phyloP scores from a whole-genome alignment of 2,888 invertebrate genomes.

The Gastrophysa polygoni region DNA sequence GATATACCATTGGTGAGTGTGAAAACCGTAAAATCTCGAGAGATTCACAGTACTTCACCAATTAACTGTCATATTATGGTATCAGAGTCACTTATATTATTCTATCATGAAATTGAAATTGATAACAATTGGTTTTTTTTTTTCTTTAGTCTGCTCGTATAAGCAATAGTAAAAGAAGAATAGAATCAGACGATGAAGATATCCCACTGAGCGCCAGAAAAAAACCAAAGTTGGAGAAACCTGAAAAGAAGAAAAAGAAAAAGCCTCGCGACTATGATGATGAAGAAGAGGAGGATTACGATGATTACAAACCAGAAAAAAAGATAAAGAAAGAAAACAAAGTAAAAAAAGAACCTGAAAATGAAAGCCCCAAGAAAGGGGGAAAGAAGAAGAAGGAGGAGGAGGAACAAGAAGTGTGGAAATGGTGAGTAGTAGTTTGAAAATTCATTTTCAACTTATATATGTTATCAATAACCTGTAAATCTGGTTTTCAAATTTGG shows the following conservation, averaged over 20 bases:
- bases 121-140: no score
- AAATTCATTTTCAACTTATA: not conserved
- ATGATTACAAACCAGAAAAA: constrained; percentile 64
- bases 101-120: no score
- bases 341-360: constrained; percentile 40
- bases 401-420: constrained; percentile 85
- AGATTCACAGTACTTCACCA: not conserved
- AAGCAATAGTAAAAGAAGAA: constrained; percentile 58
- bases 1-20: constrained; percentile 75
- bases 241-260: constrained; percentile 62
- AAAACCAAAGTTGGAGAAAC: constrained; percentile 67
- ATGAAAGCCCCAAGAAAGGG: constrained; percentile 64
- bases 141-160: constrained; percentile 45
- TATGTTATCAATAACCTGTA: no score
- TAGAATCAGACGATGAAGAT: constrained; percentile 69
- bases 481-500: constrained; percentile 5
- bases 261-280: constrained; percentile 51
- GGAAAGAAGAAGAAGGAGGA: constrained; percentile 78
- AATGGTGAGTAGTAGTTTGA: constrained; percentile 70
- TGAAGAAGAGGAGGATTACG: constrained; percentile 66
- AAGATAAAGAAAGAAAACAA: constrained; percentile 53
- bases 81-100: no score
- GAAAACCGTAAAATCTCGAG: no score
- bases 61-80: not conserved
- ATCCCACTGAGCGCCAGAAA: constrained; percentile 71